Evolutionary conservation across 2,797 vertebrate genomes (phyloP).

Genomic region (Clarias platycephalus): DNA sequence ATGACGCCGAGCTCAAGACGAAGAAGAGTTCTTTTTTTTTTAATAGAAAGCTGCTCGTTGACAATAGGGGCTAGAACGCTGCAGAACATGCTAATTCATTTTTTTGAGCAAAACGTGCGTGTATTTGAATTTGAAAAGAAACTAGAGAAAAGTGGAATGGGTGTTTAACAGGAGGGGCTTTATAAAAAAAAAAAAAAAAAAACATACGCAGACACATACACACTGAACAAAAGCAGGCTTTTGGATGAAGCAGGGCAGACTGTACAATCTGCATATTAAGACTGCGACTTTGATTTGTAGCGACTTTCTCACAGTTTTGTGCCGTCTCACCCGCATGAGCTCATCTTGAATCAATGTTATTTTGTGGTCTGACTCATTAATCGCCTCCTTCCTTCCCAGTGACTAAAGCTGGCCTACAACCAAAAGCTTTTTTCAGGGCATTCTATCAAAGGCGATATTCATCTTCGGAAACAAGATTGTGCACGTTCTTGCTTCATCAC

Average conservation of each 20-base stretch:
- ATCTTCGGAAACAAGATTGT: constrained; percentile 31
- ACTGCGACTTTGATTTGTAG: constrained; percentile 18
- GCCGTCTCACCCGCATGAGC: constrained; percentile 34
- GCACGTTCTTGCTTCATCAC: constrained; percentile 19
- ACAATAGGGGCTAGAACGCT: constrained; percentile 51
- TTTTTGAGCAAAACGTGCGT: constrained; percentile 51
- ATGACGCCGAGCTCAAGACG: constrained; percentile 56
- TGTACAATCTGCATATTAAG: constrained; percentile 45
- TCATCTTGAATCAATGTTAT: constrained; percentile 46
- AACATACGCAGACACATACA: not conserved
- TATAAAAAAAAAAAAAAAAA: not conserved
- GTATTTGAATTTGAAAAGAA: constrained; percentile 59
- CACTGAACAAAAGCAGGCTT: constrained; percentile 45
- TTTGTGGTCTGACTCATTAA: constrained; percentile 44
- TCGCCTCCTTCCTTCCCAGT: constrained; percentile 33
- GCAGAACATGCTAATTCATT: constrained; percentile 55
- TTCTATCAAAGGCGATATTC: constrained; percentile 31
- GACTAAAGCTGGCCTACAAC: constrained; percentile 19
- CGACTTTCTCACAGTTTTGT: constrained; percentile 6
- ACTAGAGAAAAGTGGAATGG: constrained; percentile 48
- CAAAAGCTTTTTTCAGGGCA: constrained; percentile 19
- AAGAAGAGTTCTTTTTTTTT: constrained; percentile 29
- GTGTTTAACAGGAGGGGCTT: constrained; percentile 35
- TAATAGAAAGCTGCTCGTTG: constrained; percentile 45
- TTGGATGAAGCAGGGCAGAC: constrained; percentile 38